Evolutionary conservation across 2,797 vertebrate species (phyloP), one percentile per base, ranked within the genome.

Genomic region (Sebastes itinus): DNA sequence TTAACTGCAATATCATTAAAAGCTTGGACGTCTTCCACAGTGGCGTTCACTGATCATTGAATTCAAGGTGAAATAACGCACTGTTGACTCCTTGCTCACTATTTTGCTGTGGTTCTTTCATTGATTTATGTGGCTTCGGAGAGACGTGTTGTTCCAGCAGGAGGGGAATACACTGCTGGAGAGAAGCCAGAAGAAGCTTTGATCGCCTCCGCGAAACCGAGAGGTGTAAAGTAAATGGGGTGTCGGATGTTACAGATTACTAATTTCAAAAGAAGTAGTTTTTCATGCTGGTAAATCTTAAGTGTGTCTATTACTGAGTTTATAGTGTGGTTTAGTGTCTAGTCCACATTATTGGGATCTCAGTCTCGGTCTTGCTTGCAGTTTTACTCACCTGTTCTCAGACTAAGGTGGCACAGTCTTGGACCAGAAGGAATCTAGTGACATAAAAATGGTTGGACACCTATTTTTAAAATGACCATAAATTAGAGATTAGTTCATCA

Each of bases 111-210:
- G 32, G 54, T 75, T 81, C 28, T 54, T 65, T 61, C 68, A 85
- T 91, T 84, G 88, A 92, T 90, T 86, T 58, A 61, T 68, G 74
- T 71, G 62, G 67, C 79, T 89, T 33, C 66, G 73, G 62, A 32
- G 49, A 80, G 82, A 76, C 0, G 33, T 77, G 78, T 83, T 88
- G 80, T 74, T 87, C 49, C 56, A 66, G 66, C 78, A 66, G 71
- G 49, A 75, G 62, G 61, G 61, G 16, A 67, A 49, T 7, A 56
- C 63, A 55, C 64, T 70, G 61, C 75, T 66, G 27, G 69, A 76
- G 56, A 54, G 67, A 30, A 78, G 73, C 33, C 79, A 84, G 46
- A 63, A 61, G 60, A 58, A 46, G 52, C 77, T 81, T 71, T 81
- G 74, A 88, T 82, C 67, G 46, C 63, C 60, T 77, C 61, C 69